Conservation (phyloP, 92 coral and sea anemone species). For the Epizoanthus ramosus region DNA sequence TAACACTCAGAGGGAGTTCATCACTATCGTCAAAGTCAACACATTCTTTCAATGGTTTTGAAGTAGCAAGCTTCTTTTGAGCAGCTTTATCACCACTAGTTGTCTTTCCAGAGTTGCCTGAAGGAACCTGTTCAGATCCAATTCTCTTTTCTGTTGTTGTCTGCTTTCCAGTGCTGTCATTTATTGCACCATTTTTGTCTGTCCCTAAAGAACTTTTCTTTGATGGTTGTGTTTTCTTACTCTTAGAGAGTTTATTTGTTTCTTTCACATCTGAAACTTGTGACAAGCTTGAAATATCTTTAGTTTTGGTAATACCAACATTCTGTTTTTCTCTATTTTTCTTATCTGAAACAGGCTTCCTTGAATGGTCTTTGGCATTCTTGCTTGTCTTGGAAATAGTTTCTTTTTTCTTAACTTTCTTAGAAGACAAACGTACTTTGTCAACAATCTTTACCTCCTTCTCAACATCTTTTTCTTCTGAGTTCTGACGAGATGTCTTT, state of each 20-base stretch:
- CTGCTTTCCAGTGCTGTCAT: neutral
- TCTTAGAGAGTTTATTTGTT: constrained; percentile 12
- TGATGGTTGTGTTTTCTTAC: constrained; percentile 5
- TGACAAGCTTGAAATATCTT: neutral
- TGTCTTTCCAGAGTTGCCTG: neutral
- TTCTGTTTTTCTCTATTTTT: neutral
- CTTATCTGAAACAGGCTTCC: neutral
- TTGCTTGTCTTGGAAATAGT: neutral
- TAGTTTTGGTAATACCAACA: neutral
- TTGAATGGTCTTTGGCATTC: neutral
- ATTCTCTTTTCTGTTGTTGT: neutral
- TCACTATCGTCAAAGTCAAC: constrained; percentile 33
- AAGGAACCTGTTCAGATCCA: neutral
- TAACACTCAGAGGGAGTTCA: constrained; percentile 31
- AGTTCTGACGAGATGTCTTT: neutral
- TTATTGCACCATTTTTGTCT: neutral
- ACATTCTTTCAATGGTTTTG: constrained; percentile 5
- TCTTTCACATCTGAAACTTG: neutral
- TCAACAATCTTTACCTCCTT: neutral
- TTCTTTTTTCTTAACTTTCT: constrained; percentile 3
- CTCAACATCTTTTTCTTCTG: neutral
- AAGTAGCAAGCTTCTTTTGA: neutral
- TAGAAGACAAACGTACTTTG: neutral
- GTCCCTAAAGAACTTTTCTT: constrained; percentile 3
- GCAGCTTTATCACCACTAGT: neutral